phyloP scores from a whole-genome alignment of 2,888 invertebrate genomes.

The Drosophila paramelanica region DNA sequence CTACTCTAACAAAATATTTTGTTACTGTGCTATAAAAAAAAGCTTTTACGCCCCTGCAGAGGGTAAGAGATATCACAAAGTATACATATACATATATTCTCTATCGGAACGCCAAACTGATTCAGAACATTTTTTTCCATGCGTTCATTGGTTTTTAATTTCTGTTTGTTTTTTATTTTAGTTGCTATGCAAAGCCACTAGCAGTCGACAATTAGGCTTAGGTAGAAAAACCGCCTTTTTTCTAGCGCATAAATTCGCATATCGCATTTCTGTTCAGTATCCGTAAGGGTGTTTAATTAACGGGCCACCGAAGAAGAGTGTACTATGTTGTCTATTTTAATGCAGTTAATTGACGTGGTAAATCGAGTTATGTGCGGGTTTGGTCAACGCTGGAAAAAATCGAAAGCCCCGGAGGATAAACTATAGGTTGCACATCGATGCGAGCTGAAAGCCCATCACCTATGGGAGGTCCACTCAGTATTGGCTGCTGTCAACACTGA shows the following conservation, averaged over 20 bases:
- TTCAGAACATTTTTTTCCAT: no score
- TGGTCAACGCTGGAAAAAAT: background rate
- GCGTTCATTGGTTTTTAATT: no score
- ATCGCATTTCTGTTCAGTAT: background rate
- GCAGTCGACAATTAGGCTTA: no score
- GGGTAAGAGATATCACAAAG: no score
- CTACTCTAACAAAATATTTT: no score
- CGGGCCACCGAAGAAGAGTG: background rate
- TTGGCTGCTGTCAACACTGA: constrained; percentile 34
- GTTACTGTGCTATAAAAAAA: no score
- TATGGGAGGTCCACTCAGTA: constrained; percentile 6
- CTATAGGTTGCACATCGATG: constrained; percentile 8
- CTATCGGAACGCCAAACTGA: no score
- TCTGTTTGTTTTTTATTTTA: no score
- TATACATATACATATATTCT: no score
- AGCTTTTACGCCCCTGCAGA: no score
- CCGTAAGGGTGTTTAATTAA: background rate
- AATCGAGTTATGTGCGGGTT: constrained; percentile 14
- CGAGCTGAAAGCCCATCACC: constrained; percentile 19
- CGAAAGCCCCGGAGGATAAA: constrained; percentile 6
- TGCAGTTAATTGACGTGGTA: constrained; percentile 23
- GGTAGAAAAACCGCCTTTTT: no score
- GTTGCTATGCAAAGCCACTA: no score
- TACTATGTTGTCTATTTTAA: background rate
- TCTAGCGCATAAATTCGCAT: background rate